Evolutionary conservation across 2,888 invertebrate genomes (phyloP).

Genomic region (Teinopalpus imperialis): DNA sequence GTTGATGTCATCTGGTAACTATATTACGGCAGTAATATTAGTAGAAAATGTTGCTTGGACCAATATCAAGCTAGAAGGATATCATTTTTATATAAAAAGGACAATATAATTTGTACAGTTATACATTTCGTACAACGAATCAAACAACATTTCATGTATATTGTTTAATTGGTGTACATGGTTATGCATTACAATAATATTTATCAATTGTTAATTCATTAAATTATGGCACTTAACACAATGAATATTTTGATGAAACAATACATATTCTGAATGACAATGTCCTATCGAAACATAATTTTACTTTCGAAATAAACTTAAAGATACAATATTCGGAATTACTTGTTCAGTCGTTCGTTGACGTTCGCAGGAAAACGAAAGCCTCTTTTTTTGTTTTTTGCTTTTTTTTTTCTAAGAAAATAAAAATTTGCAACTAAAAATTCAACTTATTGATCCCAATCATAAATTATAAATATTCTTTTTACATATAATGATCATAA

Average conservation of each 20-base stretch:
- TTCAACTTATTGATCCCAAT: conserved; percentile 77
- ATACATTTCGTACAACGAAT: no score
- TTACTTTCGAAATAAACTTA: conserved; percentile 59
- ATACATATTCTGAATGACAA: conserved; percentile 65
- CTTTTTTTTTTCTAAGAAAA: conserved; percentile 60
- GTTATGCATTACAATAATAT: conserved; percentile 79
- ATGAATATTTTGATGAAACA: conserved; percentile 60
- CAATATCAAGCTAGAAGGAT: no score
- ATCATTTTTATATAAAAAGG: no score
- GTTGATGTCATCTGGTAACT: no score
- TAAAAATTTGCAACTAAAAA: conserved; percentile 69
- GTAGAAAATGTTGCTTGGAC: no score
- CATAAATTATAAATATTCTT: conserved; percentile 68
- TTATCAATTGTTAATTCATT: conserved; percentile 79
- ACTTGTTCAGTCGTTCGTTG: conserved; percentile 81
- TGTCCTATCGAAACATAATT: conserved; percentile 59
- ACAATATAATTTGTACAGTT: no score
- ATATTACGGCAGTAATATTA: no score
- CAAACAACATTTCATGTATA: conserved; percentile 62
- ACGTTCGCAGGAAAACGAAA: conserved; percentile 63
- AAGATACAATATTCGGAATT: conserved; percentile 67
- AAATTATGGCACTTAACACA: conserved; percentile 81
- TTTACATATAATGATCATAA: conserved; percentile 54
- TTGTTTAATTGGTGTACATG: conserved; percentile 81
- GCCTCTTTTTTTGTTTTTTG: conserved; percentile 60